Conservation (phyloP, 2,888 invertebrate genomes). For the Oligia fasciuncula region DNA sequence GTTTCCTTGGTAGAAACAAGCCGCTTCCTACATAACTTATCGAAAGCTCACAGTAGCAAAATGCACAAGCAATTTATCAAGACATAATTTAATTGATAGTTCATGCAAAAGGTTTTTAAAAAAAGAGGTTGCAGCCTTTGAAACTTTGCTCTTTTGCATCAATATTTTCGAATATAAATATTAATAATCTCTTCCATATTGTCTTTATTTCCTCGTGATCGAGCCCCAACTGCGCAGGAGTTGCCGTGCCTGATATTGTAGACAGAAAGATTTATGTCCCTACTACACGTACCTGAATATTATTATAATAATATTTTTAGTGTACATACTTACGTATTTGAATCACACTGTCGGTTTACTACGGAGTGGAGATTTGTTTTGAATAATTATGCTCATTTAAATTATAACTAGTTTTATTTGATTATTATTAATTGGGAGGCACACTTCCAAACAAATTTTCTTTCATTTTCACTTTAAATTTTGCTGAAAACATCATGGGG, state of each 20-base stretch:
- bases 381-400: constrained; percentile 5
- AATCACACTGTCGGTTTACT: constrained; percentile 35
- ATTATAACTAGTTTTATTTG: not conserved
- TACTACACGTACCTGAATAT: constrained; percentile 71
- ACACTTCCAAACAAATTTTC: not conserved
- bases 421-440: not conserved
- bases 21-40: constrained; percentile 17
- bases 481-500: too few species aligned
- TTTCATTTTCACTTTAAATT: not conserved
- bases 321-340: constrained; percentile 47
- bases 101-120: constrained; percentile 5
- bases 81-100: constrained; percentile 15
- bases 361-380: constrained; percentile 26
- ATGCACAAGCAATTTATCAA: constrained; percentile 11
- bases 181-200: constrained; percentile 65
- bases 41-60: not conserved
- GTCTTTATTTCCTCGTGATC: constrained; percentile 64
- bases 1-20: not conserved
- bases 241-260: constrained; percentile 71
- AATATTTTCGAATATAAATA: constrained; percentile 46
- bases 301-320: constrained; percentile 70
- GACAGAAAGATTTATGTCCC: constrained; percentile 73
- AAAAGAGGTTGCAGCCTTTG: constrained; percentile 4
- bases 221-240: constrained; percentile 75
- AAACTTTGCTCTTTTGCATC: constrained; percentile 20